Conservation (phyloP, 2,113 vertebrate genomes). For the Pedionomus torquatus region DNA sequence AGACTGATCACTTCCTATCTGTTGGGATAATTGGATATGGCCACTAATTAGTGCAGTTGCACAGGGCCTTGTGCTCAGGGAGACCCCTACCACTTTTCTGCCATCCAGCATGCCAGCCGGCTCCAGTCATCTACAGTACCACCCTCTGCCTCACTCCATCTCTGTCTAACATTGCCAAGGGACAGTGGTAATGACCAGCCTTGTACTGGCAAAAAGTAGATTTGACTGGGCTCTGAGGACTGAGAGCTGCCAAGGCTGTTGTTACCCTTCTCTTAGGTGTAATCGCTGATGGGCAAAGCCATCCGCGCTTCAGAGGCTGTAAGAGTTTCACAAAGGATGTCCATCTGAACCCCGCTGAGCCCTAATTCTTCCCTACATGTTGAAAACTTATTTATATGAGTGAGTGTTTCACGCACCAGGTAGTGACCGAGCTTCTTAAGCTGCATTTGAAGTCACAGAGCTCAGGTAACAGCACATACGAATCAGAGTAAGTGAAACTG, state of each 20-base stretch:
- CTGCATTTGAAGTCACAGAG: not conserved
- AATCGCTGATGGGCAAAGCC: not conserved
- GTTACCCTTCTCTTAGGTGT: not conserved
- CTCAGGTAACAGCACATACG: not conserved
- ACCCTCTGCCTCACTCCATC: not conserved
- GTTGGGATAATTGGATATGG: not conserved
- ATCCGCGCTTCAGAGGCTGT: not conserved
- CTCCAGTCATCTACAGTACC: not conserved
- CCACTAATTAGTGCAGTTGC: not conserved
- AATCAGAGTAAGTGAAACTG: not conserved
- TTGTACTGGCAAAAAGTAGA: not conserved
- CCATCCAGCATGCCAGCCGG: fast-evolving
- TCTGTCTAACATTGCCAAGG: not conserved
- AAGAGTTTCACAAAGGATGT: not conserved
- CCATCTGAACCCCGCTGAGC: not conserved
- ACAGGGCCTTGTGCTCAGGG: not conserved
- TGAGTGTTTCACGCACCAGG: not conserved
- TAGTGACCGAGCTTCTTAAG: not conserved
- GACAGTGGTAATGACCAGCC: not conserved
- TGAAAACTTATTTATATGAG: not conserved
- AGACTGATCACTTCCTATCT: not conserved
- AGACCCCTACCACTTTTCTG: not conserved
- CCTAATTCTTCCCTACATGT: not conserved
- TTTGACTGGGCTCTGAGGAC: not conserved
- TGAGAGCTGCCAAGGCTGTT: not conserved